phyloP scores from a whole-genome alignment of 2,888 invertebrate species.

The Idaea biselata region DNA sequence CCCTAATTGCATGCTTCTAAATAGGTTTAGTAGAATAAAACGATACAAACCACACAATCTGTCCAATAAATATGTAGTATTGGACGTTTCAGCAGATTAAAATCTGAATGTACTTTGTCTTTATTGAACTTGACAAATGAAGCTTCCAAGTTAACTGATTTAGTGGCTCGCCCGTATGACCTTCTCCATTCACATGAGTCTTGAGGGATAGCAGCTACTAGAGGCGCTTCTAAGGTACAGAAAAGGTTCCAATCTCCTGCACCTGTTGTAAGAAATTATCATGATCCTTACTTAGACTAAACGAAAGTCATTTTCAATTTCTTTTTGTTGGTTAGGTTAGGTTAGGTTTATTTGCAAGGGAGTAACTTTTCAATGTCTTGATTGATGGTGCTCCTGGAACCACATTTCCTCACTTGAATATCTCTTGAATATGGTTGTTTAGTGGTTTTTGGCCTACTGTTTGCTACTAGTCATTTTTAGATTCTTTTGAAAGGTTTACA shows the following conservation, averaged over 20 bases:
- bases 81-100: constrained; percentile 91
- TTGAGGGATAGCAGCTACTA: constrained; percentile 89
- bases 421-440: no score
- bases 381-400: no score
- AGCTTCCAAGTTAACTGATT: constrained; percentile 91
- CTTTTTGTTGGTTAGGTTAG: no score
- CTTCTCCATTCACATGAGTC: constrained; percentile 96
- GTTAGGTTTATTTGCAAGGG: no score
- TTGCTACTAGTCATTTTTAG: no score
- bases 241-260: constrained; percentile 93
- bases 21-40: background rate
- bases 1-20: no score
- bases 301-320: no score
- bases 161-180: constrained; percentile 91
- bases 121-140: constrained; percentile 90
- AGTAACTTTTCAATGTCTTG: no score
- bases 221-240: constrained; percentile 88
- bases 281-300: no score
- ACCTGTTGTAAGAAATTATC: constrained; percentile 74
- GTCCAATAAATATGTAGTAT: constrained; percentile 97
- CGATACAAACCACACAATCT: constrained; percentile 90
- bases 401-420: no score
- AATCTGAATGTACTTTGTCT: constrained; percentile 86
- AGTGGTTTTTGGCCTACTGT: no score
- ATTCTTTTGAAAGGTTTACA: no score